Evolutionary conservation across 2,888 invertebrate species (phyloP), one percentile per base, ranked within the genome.

Genomic region (Noctua janthina): DNA sequence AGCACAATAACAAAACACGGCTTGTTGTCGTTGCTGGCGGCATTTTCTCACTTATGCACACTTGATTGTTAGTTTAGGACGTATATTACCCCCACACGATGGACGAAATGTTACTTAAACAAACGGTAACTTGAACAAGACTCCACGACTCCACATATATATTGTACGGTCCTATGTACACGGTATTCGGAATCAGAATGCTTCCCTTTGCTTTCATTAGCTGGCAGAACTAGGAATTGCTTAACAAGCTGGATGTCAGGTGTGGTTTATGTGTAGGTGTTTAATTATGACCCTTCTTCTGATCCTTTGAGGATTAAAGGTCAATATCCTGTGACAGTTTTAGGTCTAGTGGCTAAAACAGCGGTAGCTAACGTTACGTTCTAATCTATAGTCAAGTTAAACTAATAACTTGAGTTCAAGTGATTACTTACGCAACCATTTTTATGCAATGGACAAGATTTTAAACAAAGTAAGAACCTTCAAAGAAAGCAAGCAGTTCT

Each of bases 31-130:
- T 83, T 76, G 78, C 76, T 87, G 78, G 68, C 73, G 78, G 83
- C 84, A 81, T 78, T 81, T 68, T 85, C 81, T 91, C 85, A 87
- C 88, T 87, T 87, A 88, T 88, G 86, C 87, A 85, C 87, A 85
- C 88, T 85, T 91, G 78, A 82, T 80, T 92, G 92, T 92, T 92
- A 85, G 90, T 90, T 91, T 92, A 92, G 92, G 92, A 88, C 85
- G 77, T 86, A 87, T 90, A 90, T 91, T 89, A 91, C 87, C 83
- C 79, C 83, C 81, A 86, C 86, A 72, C 86, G 70, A 84, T 78
- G 78, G 80, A 82, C 78, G 74, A 85, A 88, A 88, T 86, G 89
- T 89, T 86, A 78, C 81, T 82, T 84, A 84, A 87, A 85, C 89
- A 90, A 90, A 92, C 85, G 86, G 89, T 87, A 84, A 86, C 81